phyloP scores from a whole-genome alignment of 2,113 vertebrate genomes.

The Dendropsophus ebraccatus region DNA sequence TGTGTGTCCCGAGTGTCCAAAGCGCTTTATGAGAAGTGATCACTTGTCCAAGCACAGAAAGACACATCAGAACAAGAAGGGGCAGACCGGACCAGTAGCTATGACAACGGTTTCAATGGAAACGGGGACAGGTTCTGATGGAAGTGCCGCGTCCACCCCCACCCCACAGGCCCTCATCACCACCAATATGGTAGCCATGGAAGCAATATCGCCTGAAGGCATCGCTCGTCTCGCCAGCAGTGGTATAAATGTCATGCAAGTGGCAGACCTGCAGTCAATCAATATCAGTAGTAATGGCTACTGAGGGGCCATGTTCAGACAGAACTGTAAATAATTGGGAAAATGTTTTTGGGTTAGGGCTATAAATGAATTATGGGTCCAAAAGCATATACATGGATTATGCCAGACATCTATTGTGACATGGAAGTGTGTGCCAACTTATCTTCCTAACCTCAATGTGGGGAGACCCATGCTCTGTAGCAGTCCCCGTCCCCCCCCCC shows the following conservation, averaged over 20 bases:
- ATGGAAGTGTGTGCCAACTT: conserved; percentile 47
- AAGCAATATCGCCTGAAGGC: conserved; percentile 89
- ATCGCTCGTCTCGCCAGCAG: conserved; percentile 88
- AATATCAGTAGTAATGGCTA: conserved; percentile 91
- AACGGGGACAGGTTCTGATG: conserved; percentile 69
- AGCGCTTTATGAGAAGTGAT: conserved; percentile 96
- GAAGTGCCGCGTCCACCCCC: conserved; percentile 66
- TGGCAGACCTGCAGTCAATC: conserved; percentile 89
- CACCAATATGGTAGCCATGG: conserved; percentile 87
- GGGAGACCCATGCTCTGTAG: conserved; percentile 6
- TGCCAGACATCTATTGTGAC: conserved; percentile 47
- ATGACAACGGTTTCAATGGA: conserved; percentile 77
- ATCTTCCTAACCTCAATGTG: conserved; percentile 1
- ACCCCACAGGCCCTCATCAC: conserved; percentile 80
- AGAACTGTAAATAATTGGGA: conserved; percentile 33
- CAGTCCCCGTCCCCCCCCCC: neutral
- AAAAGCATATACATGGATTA: conserved; percentile 64
- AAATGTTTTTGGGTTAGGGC: conserved; percentile 34
- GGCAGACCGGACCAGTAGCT: conserved; percentile 64
- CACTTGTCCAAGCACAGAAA: conserved; percentile 96
- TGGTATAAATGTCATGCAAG: conserved; percentile 94
- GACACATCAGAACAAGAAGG: conserved; percentile 94
- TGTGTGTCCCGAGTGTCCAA: conserved; percentile 87
- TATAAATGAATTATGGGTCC: conserved; percentile 52
- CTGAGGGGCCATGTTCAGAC: conserved; percentile 68